These are phyloP conservation scores for Betta splendens DNA, from an alignment of 2,797 vertebrate genomes.

Conservation along the genomic window DNA sequence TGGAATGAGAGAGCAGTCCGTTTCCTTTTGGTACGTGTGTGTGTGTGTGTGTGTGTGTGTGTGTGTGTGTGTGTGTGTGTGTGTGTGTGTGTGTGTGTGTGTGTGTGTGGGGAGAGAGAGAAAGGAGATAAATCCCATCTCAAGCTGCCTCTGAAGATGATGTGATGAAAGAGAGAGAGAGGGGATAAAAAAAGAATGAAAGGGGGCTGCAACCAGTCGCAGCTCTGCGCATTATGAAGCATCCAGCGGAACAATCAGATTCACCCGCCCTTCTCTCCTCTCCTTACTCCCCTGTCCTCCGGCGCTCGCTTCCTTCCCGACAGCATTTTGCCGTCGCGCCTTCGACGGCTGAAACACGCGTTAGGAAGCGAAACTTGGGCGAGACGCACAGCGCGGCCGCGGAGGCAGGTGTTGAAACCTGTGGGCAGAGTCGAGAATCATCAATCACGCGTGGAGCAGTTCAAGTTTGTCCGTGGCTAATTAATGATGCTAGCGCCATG, in stretches of 20 bases:
- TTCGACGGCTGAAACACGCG: slow-evolving; percentile 2
- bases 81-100: slow-evolving; percentile 7
- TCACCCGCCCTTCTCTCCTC: slow-evolving; percentile 42
- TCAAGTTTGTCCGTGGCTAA: slow-evolving; percentile 45
- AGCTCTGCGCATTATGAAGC: slow-evolving; percentile 71
- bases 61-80: slow-evolving; percentile 13
- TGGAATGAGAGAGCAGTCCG: slow-evolving; percentile 52
- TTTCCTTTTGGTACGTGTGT: slow-evolving; percentile 26
- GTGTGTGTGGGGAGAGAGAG: slow-evolving; percentile 22
- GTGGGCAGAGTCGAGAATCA: slow-evolving; percentile 27
- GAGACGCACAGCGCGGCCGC: too few relatives aligned
- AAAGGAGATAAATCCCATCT: slow-evolving; percentile 76
- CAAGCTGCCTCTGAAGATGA: slow-evolving; percentile 76
- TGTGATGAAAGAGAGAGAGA: slow-evolving; percentile 75
- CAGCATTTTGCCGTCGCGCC: slow-evolving; percentile 42
- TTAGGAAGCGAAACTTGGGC: too few relatives aligned
- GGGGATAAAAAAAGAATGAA: slow-evolving; percentile 69
- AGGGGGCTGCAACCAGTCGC: slow-evolving; percentile 62
- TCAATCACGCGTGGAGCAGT: slow-evolving; percentile 54
- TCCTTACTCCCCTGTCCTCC: slow-evolving; percentile 30
- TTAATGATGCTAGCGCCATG: slow-evolving; percentile 40
- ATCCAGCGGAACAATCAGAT: slow-evolving; percentile 77
- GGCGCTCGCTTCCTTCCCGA: slow-evolving; percentile 32
- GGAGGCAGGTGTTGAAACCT: slow-evolving; percentile 36
- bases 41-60: slow-evolving; percentile 13